phyloP scores from a whole-genome alignment of 2,113 vertebrate genomes.

The Semicossyphus pulcher region DNA sequence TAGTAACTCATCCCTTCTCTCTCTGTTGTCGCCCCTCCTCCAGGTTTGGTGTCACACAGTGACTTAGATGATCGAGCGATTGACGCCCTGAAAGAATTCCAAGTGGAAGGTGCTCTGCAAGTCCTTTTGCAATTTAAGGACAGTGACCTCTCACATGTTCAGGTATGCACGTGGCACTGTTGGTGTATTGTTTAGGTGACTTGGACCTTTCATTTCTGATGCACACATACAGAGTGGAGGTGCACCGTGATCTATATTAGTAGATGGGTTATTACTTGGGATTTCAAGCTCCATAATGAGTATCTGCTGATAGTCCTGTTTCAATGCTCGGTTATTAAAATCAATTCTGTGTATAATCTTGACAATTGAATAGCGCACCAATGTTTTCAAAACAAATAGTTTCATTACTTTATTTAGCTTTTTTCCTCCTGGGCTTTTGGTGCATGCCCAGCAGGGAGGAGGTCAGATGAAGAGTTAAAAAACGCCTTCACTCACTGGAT shows the following conservation, averaged over 20 bases:
- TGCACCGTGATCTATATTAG: background rate
- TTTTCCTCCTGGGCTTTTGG: too few relatives aligned
- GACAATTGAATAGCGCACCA: too few relatives aligned
- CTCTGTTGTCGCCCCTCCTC: constrained; percentile 54
- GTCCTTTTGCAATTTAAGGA: constrained; percentile 99
- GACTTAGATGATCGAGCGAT: constrained; percentile 99
- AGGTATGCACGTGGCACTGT: constrained; percentile 80
- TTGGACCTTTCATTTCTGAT: background rate
- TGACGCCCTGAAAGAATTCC: constrained; percentile 99
- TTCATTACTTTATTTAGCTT: too few relatives aligned
- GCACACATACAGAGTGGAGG: background rate
- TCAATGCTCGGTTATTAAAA: too few relatives aligned
- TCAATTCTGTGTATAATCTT: too few relatives aligned
- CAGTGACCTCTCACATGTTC: constrained; percentile 99
- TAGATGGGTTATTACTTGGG: too few relatives aligned
- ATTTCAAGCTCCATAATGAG: too few relatives aligned
- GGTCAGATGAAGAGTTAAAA: too few relatives aligned
- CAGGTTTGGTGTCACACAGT: constrained; percentile 99
- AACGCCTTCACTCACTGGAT: too few relatives aligned
- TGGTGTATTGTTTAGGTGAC: background rate
- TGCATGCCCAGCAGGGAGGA: too few relatives aligned
- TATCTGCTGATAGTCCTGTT: too few relatives aligned
- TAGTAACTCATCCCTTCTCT: constrained; percentile 27
- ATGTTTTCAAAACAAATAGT: too few relatives aligned
- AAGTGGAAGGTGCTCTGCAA: constrained; percentile 98